Evolutionary conservation across 2,797 vertebrate species (phyloP).

Genomic region (Amazonetta brasiliensis): DNA sequence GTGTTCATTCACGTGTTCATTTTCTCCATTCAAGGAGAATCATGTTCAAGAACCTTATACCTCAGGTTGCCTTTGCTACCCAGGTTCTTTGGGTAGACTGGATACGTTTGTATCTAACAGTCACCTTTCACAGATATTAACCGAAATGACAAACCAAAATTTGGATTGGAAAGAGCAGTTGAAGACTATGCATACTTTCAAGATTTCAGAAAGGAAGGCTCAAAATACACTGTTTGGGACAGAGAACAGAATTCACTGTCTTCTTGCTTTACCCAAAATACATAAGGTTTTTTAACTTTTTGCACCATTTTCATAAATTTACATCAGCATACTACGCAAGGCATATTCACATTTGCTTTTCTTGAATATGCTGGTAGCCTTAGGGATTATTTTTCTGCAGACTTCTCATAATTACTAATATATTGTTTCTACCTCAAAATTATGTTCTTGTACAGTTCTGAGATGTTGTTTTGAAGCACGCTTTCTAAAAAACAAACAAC

Average conservation of each 20-base stretch:
- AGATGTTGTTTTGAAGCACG: neutral
- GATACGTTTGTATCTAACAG: neutral
- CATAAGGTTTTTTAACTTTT: neutral
- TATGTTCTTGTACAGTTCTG: neutral
- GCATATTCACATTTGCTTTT: neutral
- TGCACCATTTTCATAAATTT: neutral
- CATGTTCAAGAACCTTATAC: neutral
- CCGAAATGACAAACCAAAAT: neutral
- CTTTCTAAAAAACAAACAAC: neutral
- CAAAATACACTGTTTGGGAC: neutral
- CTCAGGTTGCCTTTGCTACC: neutral
- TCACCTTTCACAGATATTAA: neutral
- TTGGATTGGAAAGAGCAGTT: rapidly evolving
- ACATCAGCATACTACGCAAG: neutral
- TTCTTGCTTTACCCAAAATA: neutral
- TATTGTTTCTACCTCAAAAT: neutral
- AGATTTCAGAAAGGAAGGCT: neutral
- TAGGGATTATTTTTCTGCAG: neutral
- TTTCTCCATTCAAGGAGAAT: neutral
- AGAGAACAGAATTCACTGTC: neutral
- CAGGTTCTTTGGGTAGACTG: neutral
- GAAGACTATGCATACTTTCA: neutral
- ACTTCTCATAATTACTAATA: neutral
- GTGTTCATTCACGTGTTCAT: neutral
- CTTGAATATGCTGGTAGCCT: neutral